Percentiles rank a stretch among this genome's conserved stretches.
phyloP scores from a whole-genome alignment of 2,888 invertebrate species.

The Leucophenga montana region DNA sequence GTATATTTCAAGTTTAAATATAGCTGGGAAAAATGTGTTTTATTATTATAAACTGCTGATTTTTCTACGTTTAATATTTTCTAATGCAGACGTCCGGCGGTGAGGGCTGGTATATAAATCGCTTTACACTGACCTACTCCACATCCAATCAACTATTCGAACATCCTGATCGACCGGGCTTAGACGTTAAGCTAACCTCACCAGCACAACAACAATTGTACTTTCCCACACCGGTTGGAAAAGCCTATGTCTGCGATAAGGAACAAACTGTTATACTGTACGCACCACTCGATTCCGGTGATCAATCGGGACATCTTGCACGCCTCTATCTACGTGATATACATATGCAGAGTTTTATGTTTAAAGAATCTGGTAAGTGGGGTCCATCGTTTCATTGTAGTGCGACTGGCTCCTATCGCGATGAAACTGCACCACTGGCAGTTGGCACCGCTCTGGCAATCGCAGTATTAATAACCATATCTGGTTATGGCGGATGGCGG shows the following conservation, averaged over 20 bases:
- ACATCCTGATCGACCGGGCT: conserved; percentile 77
- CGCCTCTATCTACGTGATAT: conserved; percentile 80
- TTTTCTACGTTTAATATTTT: too few species aligned
- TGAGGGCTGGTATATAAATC: conserved; percentile 90
- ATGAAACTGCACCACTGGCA: conserved; percentile 89
- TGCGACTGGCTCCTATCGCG: conserved; percentile 77
- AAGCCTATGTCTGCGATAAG: conserved; percentile 84
- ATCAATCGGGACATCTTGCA: conserved; percentile 76
- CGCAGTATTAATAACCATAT: conserved; percentile 85
- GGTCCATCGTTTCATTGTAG: conserved; percentile 73
- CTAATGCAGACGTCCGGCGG: conserved; percentile 84
- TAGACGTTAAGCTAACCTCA: conserved; percentile 76
- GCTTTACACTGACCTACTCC: conserved; percentile 84
- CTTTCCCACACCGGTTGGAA: conserved; percentile 90
- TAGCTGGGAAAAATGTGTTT: not conserved
- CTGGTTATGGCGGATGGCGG: conserved; percentile 84
- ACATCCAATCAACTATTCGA: conserved; percentile 77
- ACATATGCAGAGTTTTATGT: conserved; percentile 91
- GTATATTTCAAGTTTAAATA: conserved; percentile 74
- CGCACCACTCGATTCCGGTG: conserved; percentile 74
- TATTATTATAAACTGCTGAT: too few species aligned
- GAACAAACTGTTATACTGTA: conserved; percentile 80
- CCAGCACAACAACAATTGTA: conserved; percentile 77
- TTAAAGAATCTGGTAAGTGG: conserved; percentile 81
- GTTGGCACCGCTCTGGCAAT: conserved; percentile 89